Evolutionary conservation across 2,113 vertebrate genomes (phyloP).

Genomic region (Rhizomys pruinosus): DNA sequence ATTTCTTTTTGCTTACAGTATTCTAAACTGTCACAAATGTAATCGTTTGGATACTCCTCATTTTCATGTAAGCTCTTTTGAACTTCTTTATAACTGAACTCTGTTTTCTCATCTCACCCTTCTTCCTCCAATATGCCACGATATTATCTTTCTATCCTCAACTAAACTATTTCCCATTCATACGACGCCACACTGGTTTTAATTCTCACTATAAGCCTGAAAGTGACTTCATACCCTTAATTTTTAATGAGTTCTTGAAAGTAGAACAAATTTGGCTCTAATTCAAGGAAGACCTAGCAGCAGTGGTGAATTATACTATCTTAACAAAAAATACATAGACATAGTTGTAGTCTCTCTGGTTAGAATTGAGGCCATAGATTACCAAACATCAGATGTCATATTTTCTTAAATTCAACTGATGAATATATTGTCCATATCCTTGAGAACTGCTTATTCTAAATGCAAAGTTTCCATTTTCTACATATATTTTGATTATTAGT

Average conservation of each 20-base stretch:
- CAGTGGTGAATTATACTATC: neutral
- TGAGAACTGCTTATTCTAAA: slow-evolving; percentile 8
- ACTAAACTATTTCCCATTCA: slow-evolving; percentile 23
- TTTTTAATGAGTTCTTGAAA: slow-evolving; percentile 48
- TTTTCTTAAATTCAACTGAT: slow-evolving; percentile 29
- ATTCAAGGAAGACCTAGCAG: slow-evolving; percentile 39
- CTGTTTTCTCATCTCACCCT: neutral
- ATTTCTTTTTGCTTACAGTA: slow-evolving; percentile 42
- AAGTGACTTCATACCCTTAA: neutral
- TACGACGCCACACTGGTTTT: neutral
- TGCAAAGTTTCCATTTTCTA: slow-evolving; percentile 5
- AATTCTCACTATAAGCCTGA: neutral
- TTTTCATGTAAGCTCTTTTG: neutral
- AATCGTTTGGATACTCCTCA: slow-evolving; percentile 26
- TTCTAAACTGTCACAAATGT: slow-evolving; percentile 11
- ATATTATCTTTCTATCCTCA: slow-evolving; percentile 15
- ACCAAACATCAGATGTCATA: neutral
- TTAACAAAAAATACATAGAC: neutral
- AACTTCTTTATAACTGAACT: slow-evolving; percentile 54
- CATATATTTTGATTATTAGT: neutral
- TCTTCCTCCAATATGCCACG: neutral
- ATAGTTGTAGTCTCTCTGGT: neutral
- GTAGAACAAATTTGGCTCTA: neutral
- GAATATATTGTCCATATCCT: neutral
- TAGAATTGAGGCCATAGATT: neutral